These are phyloP conservation scores for Zosterops hypoxanthus DNA, from an alignment of 2,113 vertebrate species.

Conservation along the genomic window DNA sequence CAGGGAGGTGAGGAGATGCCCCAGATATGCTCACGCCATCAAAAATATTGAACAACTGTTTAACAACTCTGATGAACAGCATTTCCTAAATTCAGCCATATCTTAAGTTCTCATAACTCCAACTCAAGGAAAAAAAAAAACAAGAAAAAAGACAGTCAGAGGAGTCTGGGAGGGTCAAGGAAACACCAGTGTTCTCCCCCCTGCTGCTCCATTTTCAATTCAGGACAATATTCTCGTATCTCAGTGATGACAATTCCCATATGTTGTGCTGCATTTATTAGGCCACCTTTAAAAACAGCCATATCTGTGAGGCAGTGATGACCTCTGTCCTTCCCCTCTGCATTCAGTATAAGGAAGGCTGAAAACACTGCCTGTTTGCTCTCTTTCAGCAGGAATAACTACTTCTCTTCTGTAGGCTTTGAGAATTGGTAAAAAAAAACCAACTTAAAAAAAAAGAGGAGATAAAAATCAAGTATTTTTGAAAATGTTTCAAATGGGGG, in stretches of 20 bases:
- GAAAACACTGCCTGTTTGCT: not conserved
- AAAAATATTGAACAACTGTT: not conserved
- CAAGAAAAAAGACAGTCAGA: not conserved
- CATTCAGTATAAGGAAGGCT: not conserved
- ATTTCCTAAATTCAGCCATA: not conserved
- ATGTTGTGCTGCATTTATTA: not conserved
- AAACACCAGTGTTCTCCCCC: not conserved
- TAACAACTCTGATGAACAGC: not conserved
- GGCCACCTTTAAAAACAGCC: not conserved
- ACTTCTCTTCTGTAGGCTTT: not conserved
- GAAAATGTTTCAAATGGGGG: not conserved
- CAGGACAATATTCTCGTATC: not conserved
- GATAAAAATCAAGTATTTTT: not conserved
- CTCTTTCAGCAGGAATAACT: not conserved
- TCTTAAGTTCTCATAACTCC: not conserved
- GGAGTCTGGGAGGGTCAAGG: too few relatives aligned
- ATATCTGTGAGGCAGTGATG: not conserved
- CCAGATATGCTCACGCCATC: too few relatives aligned
- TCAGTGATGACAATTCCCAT: not conserved
- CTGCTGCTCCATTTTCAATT: not conserved
- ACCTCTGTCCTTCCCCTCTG: not conserved
- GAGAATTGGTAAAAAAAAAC: fast-evolving
- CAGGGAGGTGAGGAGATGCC: not conserved
- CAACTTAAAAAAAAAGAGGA: not conserved
- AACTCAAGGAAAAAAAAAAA: not conserved